Percentiles rank a stretch among this genome's conserved stretches.
Conservation (phyloP, 2,797 vertebrate species). For the Gadopsis bispinosus region DNA sequence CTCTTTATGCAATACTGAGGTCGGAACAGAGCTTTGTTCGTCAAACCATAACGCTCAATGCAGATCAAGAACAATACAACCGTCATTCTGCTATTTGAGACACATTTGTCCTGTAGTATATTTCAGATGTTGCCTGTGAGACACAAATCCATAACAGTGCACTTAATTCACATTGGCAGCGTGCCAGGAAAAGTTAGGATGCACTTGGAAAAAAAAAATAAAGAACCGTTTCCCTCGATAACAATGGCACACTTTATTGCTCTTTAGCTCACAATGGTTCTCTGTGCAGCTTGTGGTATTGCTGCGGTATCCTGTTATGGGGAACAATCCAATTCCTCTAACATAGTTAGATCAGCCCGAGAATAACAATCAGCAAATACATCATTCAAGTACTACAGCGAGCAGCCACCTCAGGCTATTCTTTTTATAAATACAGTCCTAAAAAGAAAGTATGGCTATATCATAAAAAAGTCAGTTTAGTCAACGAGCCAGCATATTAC, state of each 20-base stretch:
- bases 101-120: conserved; percentile 53
- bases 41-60: conserved; percentile 30
- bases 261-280: conserved; percentile 78
- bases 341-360: conserved; percentile 74
- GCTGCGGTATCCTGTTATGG: conserved; percentile 85
- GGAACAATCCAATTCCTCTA: conserved; percentile 81
- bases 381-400: conserved; percentile 64
- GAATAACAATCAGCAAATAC: conserved; percentile 79
- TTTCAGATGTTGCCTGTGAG: conserved; percentile 63
- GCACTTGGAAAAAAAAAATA: conserved; percentile 43
- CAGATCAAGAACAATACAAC: conserved; percentile 46
- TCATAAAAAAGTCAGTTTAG: conserved; percentile 62
- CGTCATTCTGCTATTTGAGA: conserved; percentile 42
- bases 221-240: conserved; percentile 72
- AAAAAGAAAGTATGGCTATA: conserved; percentile 21
- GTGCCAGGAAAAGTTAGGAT: conserved; percentile 78
- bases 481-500: conserved; percentile 66
- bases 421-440: conserved; percentile 47
- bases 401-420: conserved; percentile 51
- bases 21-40: conserved; percentile 48
- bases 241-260: conserved; percentile 84
- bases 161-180: conserved; percentile 69
- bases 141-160: conserved; percentile 64
- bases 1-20: conserved; percentile 41
- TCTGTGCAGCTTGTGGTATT: conserved; percentile 76